These are phyloP conservation scores for Hetaerina titia DNA, from an alignment of 2,888 invertebrate genomes.

Conservation along the genomic window DNA sequence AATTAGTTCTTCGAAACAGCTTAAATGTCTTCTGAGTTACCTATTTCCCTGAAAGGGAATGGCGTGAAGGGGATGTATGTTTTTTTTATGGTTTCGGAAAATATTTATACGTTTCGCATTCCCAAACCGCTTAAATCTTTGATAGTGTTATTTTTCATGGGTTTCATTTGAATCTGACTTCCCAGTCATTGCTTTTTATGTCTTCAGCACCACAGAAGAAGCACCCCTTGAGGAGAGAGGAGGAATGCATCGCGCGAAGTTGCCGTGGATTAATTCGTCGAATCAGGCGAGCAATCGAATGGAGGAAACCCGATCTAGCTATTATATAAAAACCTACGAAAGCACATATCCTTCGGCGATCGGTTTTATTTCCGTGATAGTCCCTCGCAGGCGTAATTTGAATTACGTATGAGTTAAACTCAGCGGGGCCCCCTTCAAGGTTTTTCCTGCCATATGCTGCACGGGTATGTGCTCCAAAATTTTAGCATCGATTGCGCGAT, in stretches of 20 bases:
- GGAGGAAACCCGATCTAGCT: background rate
- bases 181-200: background rate
- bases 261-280: background rate
- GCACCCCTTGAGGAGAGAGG: background rate
- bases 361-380: background rate
- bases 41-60: no score
- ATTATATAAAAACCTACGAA: constrained; percentile 3
- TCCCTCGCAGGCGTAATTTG: background rate
- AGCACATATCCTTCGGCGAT: background rate
- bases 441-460: background rate
- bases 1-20: no score
- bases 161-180: no score
- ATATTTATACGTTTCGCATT: no score
- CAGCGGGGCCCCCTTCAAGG: background rate
- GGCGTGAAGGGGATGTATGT: no score
- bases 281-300: background rate
- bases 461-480: background rate
- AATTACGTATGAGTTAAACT: background rate
- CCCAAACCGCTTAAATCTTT: no score
- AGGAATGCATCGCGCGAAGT: background rate
- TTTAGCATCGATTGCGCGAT: background rate
- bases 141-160: no score
- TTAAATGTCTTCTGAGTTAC: no score
- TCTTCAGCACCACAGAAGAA: background rate
- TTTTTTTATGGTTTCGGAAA: no score